phyloP scores from a whole-genome alignment of 2,113 vertebrate genomes.

The Mandrillus leucophaeus region DNA sequence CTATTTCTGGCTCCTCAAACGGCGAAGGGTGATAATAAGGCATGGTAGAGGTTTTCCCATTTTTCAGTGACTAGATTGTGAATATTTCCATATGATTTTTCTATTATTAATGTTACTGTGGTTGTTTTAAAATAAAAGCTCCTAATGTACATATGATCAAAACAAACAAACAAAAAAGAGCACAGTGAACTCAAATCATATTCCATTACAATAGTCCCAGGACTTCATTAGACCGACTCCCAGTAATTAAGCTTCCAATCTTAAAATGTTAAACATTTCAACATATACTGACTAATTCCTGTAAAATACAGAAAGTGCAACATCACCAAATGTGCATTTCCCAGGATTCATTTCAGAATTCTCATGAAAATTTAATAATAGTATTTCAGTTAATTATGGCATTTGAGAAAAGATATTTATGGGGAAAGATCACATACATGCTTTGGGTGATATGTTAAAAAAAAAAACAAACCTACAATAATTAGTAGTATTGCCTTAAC shows the following conservation, averaged over 20 bases:
- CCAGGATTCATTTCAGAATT: conserved; percentile 24
- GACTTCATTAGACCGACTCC: not conserved
- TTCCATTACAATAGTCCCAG: not conserved
- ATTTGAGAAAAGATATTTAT: conserved; percentile 41
- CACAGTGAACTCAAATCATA: not conserved
- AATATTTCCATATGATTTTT: conserved; percentile 82
- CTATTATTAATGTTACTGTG: conserved; percentile 81
- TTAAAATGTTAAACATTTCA: not conserved
- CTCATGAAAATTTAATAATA: not conserved
- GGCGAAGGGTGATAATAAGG: not conserved
- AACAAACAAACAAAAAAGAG: not conserved
- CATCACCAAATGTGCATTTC: conserved; percentile 25
- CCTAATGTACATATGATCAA: conserved; percentile 38
- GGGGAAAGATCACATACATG: conserved; percentile 11
- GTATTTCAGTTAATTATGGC: conserved; percentile 42
- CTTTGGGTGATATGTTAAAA: not conserved
- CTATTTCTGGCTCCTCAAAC: not conserved
- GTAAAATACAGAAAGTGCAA: conserved; percentile 33
- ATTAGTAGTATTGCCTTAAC: conserved; percentile 24
- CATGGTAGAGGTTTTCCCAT: conserved; percentile 3
- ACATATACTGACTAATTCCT: conserved; percentile 18
- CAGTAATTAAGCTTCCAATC: conserved; percentile 18
- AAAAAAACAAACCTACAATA: conserved; percentile 50
- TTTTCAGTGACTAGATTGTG: conserved; percentile 74
- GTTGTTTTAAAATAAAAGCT: conserved; percentile 85